Conservation (phyloP, 1,140 invertebrate species). For the Armadillidium nasatum region DNA sequence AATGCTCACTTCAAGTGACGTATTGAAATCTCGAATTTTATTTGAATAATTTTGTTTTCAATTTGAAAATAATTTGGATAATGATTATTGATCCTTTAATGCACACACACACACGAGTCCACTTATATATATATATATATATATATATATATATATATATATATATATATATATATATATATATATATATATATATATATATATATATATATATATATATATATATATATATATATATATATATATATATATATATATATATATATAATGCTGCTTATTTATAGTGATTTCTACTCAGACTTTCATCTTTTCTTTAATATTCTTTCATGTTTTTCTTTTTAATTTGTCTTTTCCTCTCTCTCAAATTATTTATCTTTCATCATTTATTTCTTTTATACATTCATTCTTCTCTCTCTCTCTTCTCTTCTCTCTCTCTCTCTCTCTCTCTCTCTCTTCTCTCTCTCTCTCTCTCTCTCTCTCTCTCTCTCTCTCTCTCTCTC, state of each 20-base stretch:
- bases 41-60: too few relatives aligned
- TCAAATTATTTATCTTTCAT: neutral
- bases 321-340: too few relatives aligned
- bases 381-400: neutral
- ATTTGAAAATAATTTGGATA: too few relatives aligned
- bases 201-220: constrained; percentile 6
- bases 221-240: constrained; percentile 6
- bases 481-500: neutral
- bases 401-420: neutral
- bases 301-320: too few relatives aligned
- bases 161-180: too few relatives aligned
- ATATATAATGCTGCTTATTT: neutral
- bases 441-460: neutral
- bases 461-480: neutral
- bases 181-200: neutral
- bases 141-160: too few relatives aligned
- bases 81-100: too few relatives aligned
- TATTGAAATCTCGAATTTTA: too few relatives aligned
- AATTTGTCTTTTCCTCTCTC: neutral
- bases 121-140: too few relatives aligned
- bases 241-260: neutral
- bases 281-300: neutral
- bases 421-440: neutral
- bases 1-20: too few relatives aligned
- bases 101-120: too few relatives aligned